These are phyloP conservation scores for Deroptyus accipitrinus DNA, from an alignment of 2,113 vertebrate genomes.

Conservation along the genomic window DNA sequence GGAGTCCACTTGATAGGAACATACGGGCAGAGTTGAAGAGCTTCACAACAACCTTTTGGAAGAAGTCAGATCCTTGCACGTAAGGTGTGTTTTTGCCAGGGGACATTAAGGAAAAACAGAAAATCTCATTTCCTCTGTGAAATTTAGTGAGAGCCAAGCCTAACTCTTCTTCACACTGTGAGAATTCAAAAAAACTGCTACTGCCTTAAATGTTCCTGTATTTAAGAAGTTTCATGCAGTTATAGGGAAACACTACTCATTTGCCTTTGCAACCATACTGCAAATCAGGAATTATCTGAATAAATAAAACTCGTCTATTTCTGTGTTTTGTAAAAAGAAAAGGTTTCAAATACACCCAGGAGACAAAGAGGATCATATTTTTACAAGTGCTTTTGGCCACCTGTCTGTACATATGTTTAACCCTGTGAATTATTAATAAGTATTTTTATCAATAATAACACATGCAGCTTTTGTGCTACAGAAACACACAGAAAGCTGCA, in stretches of 20 bases:
- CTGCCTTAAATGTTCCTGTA: not conserved
- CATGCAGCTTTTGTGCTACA: not conserved
- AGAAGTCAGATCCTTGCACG: not conserved
- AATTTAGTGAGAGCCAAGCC: not conserved
- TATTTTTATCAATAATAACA: not conserved
- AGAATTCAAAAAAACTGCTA: not conserved
- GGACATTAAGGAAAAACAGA: not conserved
- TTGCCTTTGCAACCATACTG: not conserved
- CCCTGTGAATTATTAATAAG: not conserved
- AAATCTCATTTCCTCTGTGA: not conserved
- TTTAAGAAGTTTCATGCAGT: not conserved
- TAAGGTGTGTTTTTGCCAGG: not conserved
- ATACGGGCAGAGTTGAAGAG: not conserved
- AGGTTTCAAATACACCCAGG: not conserved
- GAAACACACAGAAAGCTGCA: slow-evolving; percentile 4
- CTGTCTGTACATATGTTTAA: not conserved
- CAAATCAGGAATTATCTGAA: not conserved
- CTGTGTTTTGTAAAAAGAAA: not conserved
- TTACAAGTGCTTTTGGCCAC: not conserved
- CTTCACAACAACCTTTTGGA: not conserved
- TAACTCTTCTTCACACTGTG: not conserved
- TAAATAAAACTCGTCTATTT: not conserved
- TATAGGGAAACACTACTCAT: not conserved
- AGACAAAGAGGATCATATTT: not conserved
- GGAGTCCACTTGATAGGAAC: not conserved